Conservation (phyloP, 2,888 invertebrate genomes). For the Nemoura dubitans region DNA sequence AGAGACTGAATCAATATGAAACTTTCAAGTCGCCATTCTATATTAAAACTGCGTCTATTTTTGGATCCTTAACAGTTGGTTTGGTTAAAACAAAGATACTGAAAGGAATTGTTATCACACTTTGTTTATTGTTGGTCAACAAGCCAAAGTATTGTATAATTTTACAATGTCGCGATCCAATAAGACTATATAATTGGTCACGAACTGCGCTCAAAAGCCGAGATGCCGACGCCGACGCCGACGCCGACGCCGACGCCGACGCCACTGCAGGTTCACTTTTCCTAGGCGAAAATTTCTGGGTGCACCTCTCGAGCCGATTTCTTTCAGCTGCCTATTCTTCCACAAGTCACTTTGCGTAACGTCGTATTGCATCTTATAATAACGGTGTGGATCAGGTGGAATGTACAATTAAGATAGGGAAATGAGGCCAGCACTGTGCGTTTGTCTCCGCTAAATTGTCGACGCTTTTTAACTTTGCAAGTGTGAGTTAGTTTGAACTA, state of each 20-base stretch:
- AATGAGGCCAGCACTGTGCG: neutral
- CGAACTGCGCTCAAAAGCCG: no score
- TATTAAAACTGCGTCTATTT: neutral
- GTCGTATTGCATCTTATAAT: neutral
- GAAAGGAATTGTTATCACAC: slow-evolving; percentile 5
- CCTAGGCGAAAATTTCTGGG: no score
- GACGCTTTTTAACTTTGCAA: neutral
- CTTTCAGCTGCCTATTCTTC: no score
- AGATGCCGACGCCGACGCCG: no score
- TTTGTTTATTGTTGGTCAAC: neutral
- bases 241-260: no score
- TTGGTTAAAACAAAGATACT: neutral
- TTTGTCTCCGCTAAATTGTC: neutral
- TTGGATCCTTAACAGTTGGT: neutral
- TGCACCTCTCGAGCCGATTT: no score
- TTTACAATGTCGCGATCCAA: no score
- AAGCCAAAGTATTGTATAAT: neutral
- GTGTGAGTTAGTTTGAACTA: no score
- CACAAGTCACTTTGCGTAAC: neutral
- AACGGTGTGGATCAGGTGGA: neutral
- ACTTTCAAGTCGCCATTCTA: no score
- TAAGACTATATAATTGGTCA: no score
- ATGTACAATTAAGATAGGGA: neutral
- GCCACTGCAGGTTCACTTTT: no score
- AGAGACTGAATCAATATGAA: neutral